These are phyloP conservation scores for Misgurnus anguillicaudatus DNA, from an alignment of 2,113 vertebrate genomes.

Conservation along the genomic window DNA sequence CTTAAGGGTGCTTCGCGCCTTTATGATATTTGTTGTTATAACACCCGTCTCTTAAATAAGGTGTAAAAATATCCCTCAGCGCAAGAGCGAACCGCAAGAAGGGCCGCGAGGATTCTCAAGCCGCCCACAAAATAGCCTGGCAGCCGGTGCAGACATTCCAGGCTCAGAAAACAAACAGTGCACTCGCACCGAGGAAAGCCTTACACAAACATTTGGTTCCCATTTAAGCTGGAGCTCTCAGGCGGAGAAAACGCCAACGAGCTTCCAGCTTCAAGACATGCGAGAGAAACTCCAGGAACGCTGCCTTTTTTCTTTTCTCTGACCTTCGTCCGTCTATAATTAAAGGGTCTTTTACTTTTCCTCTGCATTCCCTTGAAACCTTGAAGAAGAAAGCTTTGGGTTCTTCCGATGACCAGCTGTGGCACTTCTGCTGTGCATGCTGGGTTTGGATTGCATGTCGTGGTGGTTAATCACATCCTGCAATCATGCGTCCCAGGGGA, in stretches of 20 bases:
- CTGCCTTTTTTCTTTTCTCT: constrained; percentile 30
- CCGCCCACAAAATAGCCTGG: constrained; percentile 57
- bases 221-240: constrained; percentile 61
- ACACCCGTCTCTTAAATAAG: constrained; percentile 47
- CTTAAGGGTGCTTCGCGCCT: neutral
- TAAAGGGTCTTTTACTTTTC: constrained; percentile 34
- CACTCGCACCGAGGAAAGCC: constrained; percentile 64
- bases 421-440: constrained; percentile 26
- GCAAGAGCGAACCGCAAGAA: constrained; percentile 33
- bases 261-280: constrained; percentile 48
- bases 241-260: constrained; percentile 26
- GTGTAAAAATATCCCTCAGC: constrained; percentile 57
- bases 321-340: constrained; percentile 29
- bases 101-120: constrained; percentile 51
- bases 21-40: constrained; percentile 30
- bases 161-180: constrained; percentile 69
- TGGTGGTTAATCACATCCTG: constrained; percentile 44
- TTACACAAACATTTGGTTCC: constrained; percentile 77
- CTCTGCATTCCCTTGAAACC: constrained; percentile 10
- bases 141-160: constrained; percentile 69
- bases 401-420: constrained; percentile 41
- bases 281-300: constrained; percentile 49
- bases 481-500: constrained; percentile 22
- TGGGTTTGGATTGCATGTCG: constrained; percentile 45
- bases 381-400: constrained; percentile 37